Percentiles rank a stretch among this genome's conserved stretches.
Evolutionary conservation across 2,113 vertebrate genomes (phyloP).

Genomic region (Rousettus leschenaultii): DNA sequence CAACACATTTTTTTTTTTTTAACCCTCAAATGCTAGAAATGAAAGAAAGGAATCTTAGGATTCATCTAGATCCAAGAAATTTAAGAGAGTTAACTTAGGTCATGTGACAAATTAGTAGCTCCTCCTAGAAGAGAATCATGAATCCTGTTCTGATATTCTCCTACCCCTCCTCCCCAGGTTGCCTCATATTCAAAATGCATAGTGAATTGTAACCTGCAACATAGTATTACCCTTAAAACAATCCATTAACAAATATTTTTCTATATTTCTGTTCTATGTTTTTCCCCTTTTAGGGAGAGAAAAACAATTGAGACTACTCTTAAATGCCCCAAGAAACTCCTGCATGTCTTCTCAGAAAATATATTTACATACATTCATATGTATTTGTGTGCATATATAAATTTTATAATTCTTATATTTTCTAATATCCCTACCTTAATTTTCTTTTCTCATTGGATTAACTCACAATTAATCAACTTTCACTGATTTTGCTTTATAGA

Average conservation of each 20-base stretch:
- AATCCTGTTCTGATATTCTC: background rate
- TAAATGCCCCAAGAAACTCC: background rate
- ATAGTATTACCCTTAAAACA: background rate
- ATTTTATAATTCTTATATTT: background rate
- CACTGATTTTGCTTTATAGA: slow-evolving; percentile 81
- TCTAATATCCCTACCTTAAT: background rate
- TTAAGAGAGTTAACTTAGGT: background rate
- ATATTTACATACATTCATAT: background rate
- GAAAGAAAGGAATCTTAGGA: background rate
- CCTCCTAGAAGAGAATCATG: background rate
- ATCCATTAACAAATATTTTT: background rate
- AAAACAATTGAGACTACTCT: background rate
- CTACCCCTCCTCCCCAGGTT: fast-evolving
- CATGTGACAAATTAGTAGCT: background rate
- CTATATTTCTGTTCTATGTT: background rate
- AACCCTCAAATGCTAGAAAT: background rate
- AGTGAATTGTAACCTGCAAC: background rate
- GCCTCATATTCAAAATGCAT: background rate
- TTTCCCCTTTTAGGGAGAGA: background rate
- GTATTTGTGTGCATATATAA: background rate
- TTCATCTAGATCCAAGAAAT: background rate
- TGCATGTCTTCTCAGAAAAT: background rate
- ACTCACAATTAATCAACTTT: background rate
- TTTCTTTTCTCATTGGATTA: background rate
- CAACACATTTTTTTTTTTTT: background rate